Percentiles rank a stretch among this genome's conserved stretches.
These are phyloP conservation scores for Drosophila novamexicana DNA, from an alignment of 1,140 invertebrate genomes.

Conservation along the genomic window DNA sequence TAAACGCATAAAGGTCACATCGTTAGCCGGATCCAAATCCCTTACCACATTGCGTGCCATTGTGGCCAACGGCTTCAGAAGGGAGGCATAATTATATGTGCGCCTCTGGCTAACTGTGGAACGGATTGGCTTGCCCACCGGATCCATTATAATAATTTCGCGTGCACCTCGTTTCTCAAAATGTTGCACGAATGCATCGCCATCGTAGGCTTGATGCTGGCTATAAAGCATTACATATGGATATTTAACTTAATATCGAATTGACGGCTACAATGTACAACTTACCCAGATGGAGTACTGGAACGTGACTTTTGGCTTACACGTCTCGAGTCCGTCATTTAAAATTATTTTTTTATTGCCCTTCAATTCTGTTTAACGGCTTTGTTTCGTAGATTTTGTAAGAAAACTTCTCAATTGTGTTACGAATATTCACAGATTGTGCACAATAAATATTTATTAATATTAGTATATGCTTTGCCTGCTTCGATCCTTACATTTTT, in stretches of 20 bases:
- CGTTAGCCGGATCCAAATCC: conserved; percentile 92
- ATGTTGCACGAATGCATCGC: conserved; percentile 49
- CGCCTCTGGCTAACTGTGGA: conserved; percentile 51
- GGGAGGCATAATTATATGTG: conserved; percentile 12
- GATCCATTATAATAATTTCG: conserved; percentile 62
- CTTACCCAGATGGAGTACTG: too few species aligned
- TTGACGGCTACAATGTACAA: background rate
- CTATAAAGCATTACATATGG: conserved; percentile 1
- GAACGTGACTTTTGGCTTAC: conserved; percentile 2
- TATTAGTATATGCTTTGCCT: too few species aligned
- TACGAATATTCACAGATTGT: too few species aligned
- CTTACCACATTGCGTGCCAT: conserved; percentile 90
- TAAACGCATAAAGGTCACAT: conserved; percentile 93
- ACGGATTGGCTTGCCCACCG: conserved; percentile 35
- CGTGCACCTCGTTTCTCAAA: conserved; percentile 45
- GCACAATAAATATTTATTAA: too few species aligned
- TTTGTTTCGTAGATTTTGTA: too few species aligned
- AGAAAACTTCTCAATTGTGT: too few species aligned
- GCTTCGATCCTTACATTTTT: too few species aligned
- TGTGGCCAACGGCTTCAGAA: conserved; percentile 85
- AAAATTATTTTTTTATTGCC: background rate
- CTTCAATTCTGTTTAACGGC: too few species aligned
- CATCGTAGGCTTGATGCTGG: conserved; percentile 38
- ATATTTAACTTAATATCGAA: background rate
- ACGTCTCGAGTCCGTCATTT: background rate